A percentile compares a stretch with the other conserved stretches of the same genome.
Evolutionary conservation across 2,113 vertebrate genomes (phyloP).

Genomic region (Corythornis cristatus): DNA sequence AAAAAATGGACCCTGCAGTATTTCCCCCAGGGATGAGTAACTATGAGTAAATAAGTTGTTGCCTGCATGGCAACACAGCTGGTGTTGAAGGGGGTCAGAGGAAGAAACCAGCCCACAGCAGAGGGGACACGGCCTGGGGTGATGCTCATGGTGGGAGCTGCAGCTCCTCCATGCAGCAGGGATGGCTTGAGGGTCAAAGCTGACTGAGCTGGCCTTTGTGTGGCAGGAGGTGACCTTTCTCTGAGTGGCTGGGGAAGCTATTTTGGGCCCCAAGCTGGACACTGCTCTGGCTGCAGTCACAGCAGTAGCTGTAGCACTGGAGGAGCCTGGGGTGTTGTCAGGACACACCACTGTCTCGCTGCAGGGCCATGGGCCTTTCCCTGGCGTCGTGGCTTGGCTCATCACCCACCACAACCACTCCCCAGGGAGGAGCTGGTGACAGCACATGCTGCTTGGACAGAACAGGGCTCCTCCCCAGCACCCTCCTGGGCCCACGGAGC

Average conservation of each 20-base stretch:
- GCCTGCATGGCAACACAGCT: accelerated
- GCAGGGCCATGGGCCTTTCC: accelerated
- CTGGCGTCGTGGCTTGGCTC: background rate
- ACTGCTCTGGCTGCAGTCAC: background rate
- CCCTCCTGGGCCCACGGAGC: accelerated
- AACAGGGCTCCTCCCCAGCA: background rate
- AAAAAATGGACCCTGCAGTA: accelerated
- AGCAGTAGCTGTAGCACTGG: background rate
- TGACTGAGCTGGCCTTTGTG: background rate
- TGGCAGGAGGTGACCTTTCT: background rate
- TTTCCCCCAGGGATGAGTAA: background rate
- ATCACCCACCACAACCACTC: accelerated
- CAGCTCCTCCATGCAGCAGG: accelerated
- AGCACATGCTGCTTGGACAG: accelerated
- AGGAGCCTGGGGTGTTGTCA: background rate
- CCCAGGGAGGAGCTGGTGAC: background rate
- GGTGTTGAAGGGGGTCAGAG: accelerated
- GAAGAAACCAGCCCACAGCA: accelerated
- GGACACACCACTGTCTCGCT: accelerated
- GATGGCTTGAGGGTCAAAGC: accelerated
- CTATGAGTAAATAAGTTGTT: background rate
- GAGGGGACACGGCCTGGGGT: accelerated
- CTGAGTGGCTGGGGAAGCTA: accelerated
- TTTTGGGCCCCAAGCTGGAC: accelerated
- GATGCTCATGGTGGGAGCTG: accelerated